Conservation (phyloP, 2,888 invertebrate genomes). For the Pyrochroa serraticornis region DNA sequence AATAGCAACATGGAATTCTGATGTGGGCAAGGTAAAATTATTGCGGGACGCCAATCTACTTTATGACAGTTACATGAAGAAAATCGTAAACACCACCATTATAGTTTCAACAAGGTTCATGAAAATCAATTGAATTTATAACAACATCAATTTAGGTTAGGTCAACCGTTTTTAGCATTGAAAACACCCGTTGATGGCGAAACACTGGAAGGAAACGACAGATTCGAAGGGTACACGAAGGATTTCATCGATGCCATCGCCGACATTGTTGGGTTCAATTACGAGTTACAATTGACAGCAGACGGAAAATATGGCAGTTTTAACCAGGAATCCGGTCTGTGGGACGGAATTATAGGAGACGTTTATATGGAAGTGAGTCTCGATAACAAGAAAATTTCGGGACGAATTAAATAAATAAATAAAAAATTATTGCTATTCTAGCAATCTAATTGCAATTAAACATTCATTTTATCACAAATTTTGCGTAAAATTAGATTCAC, state of each 20-base stretch:
- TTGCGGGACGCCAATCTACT: not conserved
- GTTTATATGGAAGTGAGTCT: constrained; percentile 71
- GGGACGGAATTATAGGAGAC: constrained; percentile 77
- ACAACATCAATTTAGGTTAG: constrained; percentile 5
- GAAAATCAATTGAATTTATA: not conserved
- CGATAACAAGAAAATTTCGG: not conserved
- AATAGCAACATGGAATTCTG: constrained; percentile 59
- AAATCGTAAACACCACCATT: constrained; percentile 3
- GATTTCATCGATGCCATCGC: constrained; percentile 85
- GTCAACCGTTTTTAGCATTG: constrained; percentile 6
- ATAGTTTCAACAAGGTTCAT: constrained; percentile 7
- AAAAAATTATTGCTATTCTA: too few relatives aligned
- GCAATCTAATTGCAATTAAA: too few relatives aligned
- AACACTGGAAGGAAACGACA: constrained; percentile 67
- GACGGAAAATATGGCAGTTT: constrained; percentile 73
- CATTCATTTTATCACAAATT: too few relatives aligned
- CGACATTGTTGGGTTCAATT: constrained; percentile 62
- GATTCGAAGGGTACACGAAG: constrained; percentile 85
- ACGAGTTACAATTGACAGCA: constrained; percentile 62
- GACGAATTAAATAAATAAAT: too few relatives aligned
- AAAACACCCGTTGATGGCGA: constrained; percentile 3
- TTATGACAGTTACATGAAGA: not conserved
- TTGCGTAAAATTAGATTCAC: too few relatives aligned
- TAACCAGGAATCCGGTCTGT: constrained; percentile 70
- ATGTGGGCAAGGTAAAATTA: not conserved